A percentile compares a stretch with the other conserved stretches of the same genome.
These are phyloP conservation scores for Euphydryas editha DNA, from an alignment of 2,888 invertebrate genomes.

Conservation along the genomic window DNA sequence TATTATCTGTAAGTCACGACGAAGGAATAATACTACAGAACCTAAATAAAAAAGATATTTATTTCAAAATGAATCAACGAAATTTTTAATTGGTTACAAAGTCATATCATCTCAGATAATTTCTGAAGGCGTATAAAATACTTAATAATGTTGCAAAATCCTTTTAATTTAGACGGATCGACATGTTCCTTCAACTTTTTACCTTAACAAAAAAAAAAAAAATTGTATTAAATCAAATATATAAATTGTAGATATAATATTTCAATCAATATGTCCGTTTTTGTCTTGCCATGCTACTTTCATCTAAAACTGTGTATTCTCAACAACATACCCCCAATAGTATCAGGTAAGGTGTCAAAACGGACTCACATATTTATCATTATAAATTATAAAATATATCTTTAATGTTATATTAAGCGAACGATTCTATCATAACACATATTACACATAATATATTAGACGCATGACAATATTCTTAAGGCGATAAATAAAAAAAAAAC, in stretches of 20 bases:
- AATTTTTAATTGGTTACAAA: not conserved
- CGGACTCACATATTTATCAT: not conserved
- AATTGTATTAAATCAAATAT: not conserved
- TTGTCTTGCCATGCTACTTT: not conserved
- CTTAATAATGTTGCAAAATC: not conserved
- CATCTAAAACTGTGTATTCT: not conserved
- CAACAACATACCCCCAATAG: not conserved
- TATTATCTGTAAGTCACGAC: not conserved
- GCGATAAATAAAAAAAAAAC: too few species aligned
- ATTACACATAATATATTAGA: too few species aligned
- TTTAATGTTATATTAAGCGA: not conserved
- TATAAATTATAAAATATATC: not conserved
- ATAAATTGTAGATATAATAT: not conserved
- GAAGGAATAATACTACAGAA: not conserved
- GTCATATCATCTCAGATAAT: not conserved
- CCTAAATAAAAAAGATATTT: too few species aligned
- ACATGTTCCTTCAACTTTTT: not conserved
- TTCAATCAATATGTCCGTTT: not conserved
- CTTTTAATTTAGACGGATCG: not conserved
- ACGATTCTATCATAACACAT: not conserved
- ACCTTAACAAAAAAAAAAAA: not conserved
- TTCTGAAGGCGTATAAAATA: slow-evolving; percentile 5
- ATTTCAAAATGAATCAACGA: too few species aligned
- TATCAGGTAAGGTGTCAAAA: not conserved
- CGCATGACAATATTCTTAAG: too few species aligned